Base-by-base conservation (phyloP, 2,888 invertebrate genomes). In the Eupithecia inturbata region DNA sequence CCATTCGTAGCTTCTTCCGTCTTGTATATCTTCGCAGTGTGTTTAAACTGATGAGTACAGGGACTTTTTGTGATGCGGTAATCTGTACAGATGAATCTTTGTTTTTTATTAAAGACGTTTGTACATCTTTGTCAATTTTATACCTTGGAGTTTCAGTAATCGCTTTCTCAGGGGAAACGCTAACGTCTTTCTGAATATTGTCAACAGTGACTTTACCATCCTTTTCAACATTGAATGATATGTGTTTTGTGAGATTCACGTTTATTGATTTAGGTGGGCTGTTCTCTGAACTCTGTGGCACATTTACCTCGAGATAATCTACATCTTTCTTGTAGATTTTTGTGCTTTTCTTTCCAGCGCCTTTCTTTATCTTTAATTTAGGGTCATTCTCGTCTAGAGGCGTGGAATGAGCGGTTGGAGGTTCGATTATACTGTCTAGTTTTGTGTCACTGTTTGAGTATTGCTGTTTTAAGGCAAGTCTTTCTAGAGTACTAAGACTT, bases 401-500 rank as follows among this genome's bases (percentile, higher is more conserved):
- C 57, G 95, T 95, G 9, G 95, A 95, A 81, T 95, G 95, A 67
- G 95, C 95, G 45, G 92, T 92, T 5, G 95, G 95, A 7, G 83
- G 76, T 6, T 95, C 95, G 57, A 93, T 69, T 26, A 85, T 81
- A 60, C 82, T 84, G 22, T 86, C 85, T 53, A 88, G 83, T 80
- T 89, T 89, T 10, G 88, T 85, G 67, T 92, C 92, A 85, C 91
- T 93, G 67, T 90, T 91, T 41, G 92, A 89, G 80, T 92, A 94
- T 77, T 94, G 94, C 82, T 93, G 93, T 72, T 93, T 92, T 68
- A 96, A 85, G 28, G 96, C 96, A 79, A 96, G 93, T 79, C 96
- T 93, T 86, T 96, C 96, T 79, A 96, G 89, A 3, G 96, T 96
- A 81, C 96, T 96, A 22, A 96, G 86, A 75, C 91, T 90, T 16